Evolutionary conservation across 2,113 vertebrate species (phyloP), one percentile per base, ranked within the genome.

Genomic region (Centrocercus urophasianus): DNA sequence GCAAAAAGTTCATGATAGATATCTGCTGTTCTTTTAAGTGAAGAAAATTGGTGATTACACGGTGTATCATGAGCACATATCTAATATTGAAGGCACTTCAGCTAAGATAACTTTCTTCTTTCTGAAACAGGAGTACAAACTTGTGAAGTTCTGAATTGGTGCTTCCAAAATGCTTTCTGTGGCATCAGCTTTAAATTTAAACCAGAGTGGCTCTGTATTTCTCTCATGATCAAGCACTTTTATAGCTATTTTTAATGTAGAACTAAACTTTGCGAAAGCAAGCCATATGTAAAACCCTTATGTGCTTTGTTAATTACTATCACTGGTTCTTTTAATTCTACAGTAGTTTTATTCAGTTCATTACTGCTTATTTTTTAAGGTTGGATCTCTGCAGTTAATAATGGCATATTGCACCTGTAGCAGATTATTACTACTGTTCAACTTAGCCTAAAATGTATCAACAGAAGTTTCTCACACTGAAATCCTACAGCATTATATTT

Each of bases 401-500:
- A 10, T 54, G 63, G 5, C 60, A 30, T 87, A 59, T 85, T 91
- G 13, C 3, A 43, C 20, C 28, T 71, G 25, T 64, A 56, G 47
- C 17, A 79, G 45, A 42, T 59, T 28, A 25, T 69, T 21, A 28
- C 24, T 89, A 69, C 28, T 66, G 12, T 74, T 76, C 36, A 30
- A 21, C 30, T 63, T 63, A 63, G 32, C 45, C 14, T 70, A 25
- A 89, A 77, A 89, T 77, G 2, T 65, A 15, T 90, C 38, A 14
- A 50, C 70, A 47, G 6, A 59, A 54, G 82, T 54, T 80, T 87
- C 72, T 88, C 40, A 48, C 13, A 25, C 43, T 86, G 57, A 77
- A 78, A n/a, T 78, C 61, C 54, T 89, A 6, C 86, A 77, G 67
- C 30, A 30, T 90, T 90, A n/a, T 54, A 36, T 94, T 97, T 95